These are phyloP conservation scores for Halocaridina rubra DNA, from an alignment of 2,888 invertebrate species.

Conservation along the genomic window DNA sequence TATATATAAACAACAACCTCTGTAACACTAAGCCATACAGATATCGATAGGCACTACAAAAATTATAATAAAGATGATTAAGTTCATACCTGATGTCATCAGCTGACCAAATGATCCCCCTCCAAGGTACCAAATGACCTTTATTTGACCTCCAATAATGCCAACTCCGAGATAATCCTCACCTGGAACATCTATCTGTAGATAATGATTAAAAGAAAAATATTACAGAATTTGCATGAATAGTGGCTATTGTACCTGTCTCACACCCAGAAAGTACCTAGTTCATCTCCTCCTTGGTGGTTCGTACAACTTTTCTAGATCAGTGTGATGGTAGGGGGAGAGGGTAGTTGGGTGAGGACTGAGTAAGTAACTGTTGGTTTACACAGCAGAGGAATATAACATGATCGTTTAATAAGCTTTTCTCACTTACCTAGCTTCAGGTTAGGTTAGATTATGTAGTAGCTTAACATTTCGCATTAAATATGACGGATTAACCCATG, in stretches of 20 bases:
- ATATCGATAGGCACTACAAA: too few relatives aligned
- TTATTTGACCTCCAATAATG: slow-evolving; percentile 36
- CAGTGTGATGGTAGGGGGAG: background rate
- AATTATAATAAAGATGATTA: too few relatives aligned
- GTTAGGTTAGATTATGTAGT: too few relatives aligned
- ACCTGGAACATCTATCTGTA: slow-evolving; percentile 40
- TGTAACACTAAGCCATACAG: too few relatives aligned
- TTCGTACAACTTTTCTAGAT: background rate
- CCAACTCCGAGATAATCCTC: slow-evolving; percentile 61
- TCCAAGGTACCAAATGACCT: slow-evolving; percentile 57
- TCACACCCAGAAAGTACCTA: background rate
- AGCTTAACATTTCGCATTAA: too few relatives aligned
- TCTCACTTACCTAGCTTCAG: too few relatives aligned
- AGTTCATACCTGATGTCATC: slow-evolving; percentile 29
- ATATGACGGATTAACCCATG: too few relatives aligned
- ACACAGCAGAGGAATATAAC: too few relatives aligned
- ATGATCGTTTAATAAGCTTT: too few relatives aligned
- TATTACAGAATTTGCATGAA: background rate
- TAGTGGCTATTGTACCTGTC: background rate
- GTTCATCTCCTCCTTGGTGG: too few relatives aligned
- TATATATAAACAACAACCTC: background rate
- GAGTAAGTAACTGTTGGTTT: background rate
- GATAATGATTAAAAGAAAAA: background rate
- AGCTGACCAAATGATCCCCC: slow-evolving; percentile 36
- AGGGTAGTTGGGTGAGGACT: background rate